Percentiles rank a stretch among this genome's conserved stretches.
Evolutionary conservation across 2,113 vertebrate species (phyloP).

Genomic region (Struthio camelus): DNA sequence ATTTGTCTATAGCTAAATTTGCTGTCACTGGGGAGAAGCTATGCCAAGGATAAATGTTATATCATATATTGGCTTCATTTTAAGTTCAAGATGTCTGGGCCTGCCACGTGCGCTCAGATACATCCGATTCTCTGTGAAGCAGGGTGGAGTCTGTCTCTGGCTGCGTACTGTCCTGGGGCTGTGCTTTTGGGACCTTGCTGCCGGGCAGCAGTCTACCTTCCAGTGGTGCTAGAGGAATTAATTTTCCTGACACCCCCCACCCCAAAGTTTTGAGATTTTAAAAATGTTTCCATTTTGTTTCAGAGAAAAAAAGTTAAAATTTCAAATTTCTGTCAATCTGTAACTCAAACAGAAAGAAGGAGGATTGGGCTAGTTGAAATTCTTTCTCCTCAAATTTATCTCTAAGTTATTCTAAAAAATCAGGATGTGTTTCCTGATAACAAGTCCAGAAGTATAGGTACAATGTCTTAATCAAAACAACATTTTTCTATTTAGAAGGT

Average conservation of each 20-base stretch:
- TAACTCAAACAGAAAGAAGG: neutral
- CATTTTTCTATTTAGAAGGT: neutral
- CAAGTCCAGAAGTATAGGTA: neutral
- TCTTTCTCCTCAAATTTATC: neutral
- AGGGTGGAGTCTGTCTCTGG: neutral
- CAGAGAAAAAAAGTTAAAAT: neutral
- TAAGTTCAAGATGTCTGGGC: neutral
- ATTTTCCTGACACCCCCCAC: fast-evolving
- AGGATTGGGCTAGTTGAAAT: neutral
- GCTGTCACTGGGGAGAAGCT: neutral
- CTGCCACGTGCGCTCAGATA: neutral
- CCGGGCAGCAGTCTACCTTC: neutral
- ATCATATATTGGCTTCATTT: neutral
- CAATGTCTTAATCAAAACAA: neutral
- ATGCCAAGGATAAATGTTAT: neutral
- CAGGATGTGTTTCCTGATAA: neutral
- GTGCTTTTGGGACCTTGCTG: neutral
- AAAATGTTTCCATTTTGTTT: neutral
- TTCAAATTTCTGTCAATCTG: neutral
- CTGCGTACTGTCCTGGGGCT: neutral
- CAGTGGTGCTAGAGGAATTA: neutral
- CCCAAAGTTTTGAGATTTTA: neutral
- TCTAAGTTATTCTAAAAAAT: neutral
- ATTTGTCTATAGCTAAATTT: neutral
- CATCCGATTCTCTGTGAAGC: neutral